Evolutionary conservation across 1,140 invertebrate genomes (phyloP), one percentile per base, ranked within the genome.

Genomic region (Trichogramma pretiosum): DNA sequence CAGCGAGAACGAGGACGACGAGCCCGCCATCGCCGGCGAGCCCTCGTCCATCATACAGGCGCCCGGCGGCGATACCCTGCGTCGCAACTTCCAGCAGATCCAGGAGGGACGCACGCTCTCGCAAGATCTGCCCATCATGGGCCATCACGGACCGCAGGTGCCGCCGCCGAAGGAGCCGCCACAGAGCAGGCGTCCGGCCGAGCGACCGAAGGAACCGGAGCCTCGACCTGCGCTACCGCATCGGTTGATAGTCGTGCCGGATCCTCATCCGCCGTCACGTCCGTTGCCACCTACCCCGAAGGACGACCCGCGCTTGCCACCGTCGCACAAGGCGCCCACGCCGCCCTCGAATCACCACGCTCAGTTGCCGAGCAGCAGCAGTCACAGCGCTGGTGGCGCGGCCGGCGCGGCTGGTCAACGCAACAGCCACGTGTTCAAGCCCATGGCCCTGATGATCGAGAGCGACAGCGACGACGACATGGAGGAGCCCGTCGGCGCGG

Each of bases 31-130:
- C 46, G 84, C 87, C 5, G 88, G 88, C 2, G 89, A 93, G 66
- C 87, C 88, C 2, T 89, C 88, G 32, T 91, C 88, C 14, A 92
- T 93, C 56, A 81, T 93, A 51, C 89, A 91, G 64, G 86, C 85
- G 33, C 84, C 88, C 5, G 85, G 87, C 46, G 90, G 91, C 35
- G 89, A 94, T 69, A 93, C 92, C 8, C 73, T 95, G 38, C 77
- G 90, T n/a, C 79, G 91, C 45, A 94, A 94, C 73, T 98, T 98
- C 79, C 92, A 96, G 66, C 89, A 95, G 67, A 94, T 98, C 52
- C 93, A 97, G 69, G 90, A 93, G 70, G 85, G 87, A 28, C 73
- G 87, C 59, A 82, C 78, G 43, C 59, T 82, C 35, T 76, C 74
- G 21, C 75, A 77, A 50, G 80, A 75, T 46, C n/a, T n/a, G n/a